Base-by-base conservation (phyloP, 2,888 invertebrate species). In the Melinaea menophilus region DNA sequence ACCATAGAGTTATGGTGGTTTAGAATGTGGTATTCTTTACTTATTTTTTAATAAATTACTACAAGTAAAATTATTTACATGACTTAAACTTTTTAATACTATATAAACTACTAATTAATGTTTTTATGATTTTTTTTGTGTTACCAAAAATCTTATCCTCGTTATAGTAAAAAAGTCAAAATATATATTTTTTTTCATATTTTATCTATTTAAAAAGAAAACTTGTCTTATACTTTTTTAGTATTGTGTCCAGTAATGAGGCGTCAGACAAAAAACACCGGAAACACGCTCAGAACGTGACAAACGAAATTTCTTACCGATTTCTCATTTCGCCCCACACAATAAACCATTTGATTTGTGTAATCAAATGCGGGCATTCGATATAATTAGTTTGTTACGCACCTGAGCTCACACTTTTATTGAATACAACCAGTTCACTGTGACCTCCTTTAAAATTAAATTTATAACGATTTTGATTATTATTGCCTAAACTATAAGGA, bases 351-450 rank as follows among this genome's bases (percentile, higher is more conserved):
- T 90, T 89, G 90, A 90, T 90, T 90, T 88, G 89, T 86, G 86
- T 89, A 90, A 89, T 90, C 89, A 90, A 90, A 90, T 89, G 89
- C 86, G 90, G 88, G 88, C 87, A 84, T 88, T 86, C 79, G 75
- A 88, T 88, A 88, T 90, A 90, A 90, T 90, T 89, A 89, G 87
- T 89, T 89, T 72, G 89, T 86, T 88, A 86, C 84, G 88, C 90
- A 90, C 90, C 90, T 90, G 90, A 90, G 89, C 88, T 81, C 80
- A 81, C 79, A 79, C 78, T 80, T 79, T 75, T 75, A 80, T 80
- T 82, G 79, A 80, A 62, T 67, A 48, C 58, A 46, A 64, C 76
- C 74, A 68, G 57, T 54, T 65, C 35, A 58, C 55, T 62, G 51
- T 56, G 48, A 51, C 47, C 59, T 41, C 11, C 12, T 31, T n/a